phyloP scores from a whole-genome alignment of 2,113 vertebrate genomes.

The Ptilonorhynchus violaceus region DNA sequence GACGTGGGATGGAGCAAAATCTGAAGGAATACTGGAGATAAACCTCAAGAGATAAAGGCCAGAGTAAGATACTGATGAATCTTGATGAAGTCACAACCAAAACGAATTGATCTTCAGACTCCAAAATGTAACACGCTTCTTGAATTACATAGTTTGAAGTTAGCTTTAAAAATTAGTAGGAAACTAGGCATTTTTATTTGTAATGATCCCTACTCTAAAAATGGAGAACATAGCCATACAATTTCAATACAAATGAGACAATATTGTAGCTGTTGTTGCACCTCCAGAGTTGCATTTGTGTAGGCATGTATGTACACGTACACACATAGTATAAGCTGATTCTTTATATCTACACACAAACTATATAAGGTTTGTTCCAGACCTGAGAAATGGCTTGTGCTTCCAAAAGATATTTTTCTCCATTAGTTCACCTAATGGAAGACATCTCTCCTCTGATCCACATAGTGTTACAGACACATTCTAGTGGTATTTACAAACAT shows the following conservation, averaged over 20 bases:
- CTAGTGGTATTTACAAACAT: background rate
- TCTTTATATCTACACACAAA: background rate
- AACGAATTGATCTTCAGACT: background rate
- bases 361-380: background rate
- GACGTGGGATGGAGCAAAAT: background rate
- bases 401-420: background rate
- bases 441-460: background rate
- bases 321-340: rapidly evolving
- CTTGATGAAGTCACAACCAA: background rate
- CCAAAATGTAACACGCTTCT: background rate
- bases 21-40: background rate
- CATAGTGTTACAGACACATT: background rate
- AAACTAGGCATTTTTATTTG: background rate
- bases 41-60: background rate
- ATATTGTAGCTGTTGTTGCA: background rate
- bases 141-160: background rate
- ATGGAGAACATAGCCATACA: background rate
- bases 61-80: background rate
- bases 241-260: background rate
- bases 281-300: background rate
- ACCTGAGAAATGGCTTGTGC: background rate
- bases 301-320: rapidly evolving
- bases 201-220: background rate
- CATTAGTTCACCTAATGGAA: background rate
- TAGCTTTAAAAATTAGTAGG: background rate